Percentiles rank a stretch among this genome's conserved stretches.
phyloP scores from a whole-genome alignment of 1,140 invertebrate genomes.

The Elysia chlorotica region DNA sequence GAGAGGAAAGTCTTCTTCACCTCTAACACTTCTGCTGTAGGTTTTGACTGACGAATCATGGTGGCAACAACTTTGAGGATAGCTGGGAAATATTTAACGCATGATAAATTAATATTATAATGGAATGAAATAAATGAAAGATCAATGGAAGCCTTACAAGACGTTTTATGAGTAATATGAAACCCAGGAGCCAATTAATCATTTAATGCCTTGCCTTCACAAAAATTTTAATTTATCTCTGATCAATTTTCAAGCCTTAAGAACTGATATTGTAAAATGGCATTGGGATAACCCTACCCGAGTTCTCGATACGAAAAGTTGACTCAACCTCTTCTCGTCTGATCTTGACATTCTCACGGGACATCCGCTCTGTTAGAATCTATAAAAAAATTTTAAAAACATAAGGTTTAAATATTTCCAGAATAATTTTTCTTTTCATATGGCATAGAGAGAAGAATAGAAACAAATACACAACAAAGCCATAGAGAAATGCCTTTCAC shows the following conservation, averaged over 20 bases:
- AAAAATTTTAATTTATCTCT: too few relatives aligned
- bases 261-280: too few relatives aligned
- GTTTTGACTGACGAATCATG: constrained; percentile 93
- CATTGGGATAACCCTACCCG: too few relatives aligned
- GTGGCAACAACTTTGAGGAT: constrained; percentile 98
- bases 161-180: too few relatives aligned
- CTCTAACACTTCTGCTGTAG: constrained; percentile 87
- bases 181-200: too few relatives aligned
- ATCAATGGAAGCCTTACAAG: too few relatives aligned
- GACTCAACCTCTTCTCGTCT: constrained; percentile 92
- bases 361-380: constrained; percentile 96
- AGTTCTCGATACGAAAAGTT: constrained; percentile 94
- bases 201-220: too few relatives aligned
- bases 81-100: constrained; percentile 68
- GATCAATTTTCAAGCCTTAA: too few relatives aligned
- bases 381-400: constrained; percentile 50
- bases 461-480: too few relatives aligned
- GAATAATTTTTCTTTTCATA: background rate
- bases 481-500: too few relatives aligned
- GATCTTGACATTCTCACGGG: constrained; percentile 89
- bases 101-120: background rate
- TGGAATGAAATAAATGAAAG: background rate
- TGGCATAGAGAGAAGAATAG: too few relatives aligned
- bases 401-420: background rate
- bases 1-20: constrained; percentile 93